phyloP scores from a whole-genome alignment of 2,888 invertebrate genomes.

The Rhaphigaster nebulosa region DNA sequence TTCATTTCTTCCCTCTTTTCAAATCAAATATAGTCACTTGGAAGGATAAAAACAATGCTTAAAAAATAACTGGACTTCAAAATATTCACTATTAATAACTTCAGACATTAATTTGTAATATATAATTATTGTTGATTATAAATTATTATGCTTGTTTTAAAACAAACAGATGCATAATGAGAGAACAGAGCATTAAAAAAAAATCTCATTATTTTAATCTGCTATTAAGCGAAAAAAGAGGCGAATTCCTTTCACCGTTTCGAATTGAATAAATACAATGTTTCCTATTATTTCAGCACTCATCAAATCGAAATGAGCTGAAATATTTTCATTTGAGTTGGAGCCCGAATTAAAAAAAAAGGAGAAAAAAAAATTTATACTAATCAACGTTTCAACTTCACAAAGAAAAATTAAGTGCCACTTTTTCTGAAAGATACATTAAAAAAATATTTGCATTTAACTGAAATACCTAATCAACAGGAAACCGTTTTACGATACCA shows the following conservation, averaged over 20 bases:
- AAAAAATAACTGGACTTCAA: too few species aligned
- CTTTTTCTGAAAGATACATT: neutral
- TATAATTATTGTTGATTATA: too few species aligned
- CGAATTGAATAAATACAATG: neutral
- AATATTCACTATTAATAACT: too few species aligned
- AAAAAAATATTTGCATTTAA: neutral
- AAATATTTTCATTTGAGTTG: neutral
- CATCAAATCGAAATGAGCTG: neutral
- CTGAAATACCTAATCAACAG: neutral
- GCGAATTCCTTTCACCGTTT: neutral
- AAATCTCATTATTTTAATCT: too few species aligned
- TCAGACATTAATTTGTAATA: neutral
- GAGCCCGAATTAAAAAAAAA: neutral
- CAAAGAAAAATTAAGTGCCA: neutral
- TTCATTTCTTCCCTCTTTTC: neutral
- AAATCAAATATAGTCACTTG: neutral
- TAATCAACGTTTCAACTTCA: neutral
- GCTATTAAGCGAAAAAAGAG: too few species aligned
- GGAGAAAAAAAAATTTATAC: neutral
- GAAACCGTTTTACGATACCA: neutral
- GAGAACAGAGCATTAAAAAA: too few species aligned
- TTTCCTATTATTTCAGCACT: too few species aligned
- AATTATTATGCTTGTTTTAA: too few species aligned
- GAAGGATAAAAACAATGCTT: neutral
- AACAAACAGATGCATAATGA: too few species aligned